Evolutionary conservation across 2,888 invertebrate genomes (phyloP), one percentile per base, ranked within the genome.

Genomic region (Phlogophora meticulosa): DNA sequence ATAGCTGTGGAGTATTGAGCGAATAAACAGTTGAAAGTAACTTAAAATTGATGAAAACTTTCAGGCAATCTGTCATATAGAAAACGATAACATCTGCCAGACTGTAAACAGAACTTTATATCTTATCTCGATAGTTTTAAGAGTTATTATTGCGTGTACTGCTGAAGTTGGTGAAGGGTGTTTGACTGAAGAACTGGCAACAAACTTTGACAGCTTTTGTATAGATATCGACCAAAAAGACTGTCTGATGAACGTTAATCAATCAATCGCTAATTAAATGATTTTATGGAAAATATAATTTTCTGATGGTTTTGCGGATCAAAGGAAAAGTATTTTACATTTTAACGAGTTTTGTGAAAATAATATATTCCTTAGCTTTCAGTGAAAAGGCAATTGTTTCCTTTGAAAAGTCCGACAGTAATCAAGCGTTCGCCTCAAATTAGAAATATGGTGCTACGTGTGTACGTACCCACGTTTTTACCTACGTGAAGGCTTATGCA

Each of bases 151-250:
- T 9, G 20, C 20, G 5, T 49, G n/a, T 46, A 34, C 11, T 49
- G 24, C 17, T 11, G 4, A 13, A 24, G 38, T 51, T 65, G 48
- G 49, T 34, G 59, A 77, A 71, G 72, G 73, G 73, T 81, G 59
- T 72, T 78, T 76, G 71, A 73, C 63, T 77, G 65, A 75, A 76
- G 69, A 85, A 84, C 72, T 80, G 66, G 69, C 51, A 80, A 78
- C 76, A 82, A 87, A 87, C 61, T 88, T 87, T 83, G 86, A 85
- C 87, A 85, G 82, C 81, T 84, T 85, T 85, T 85, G 82, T 86
- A 68, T 76, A 81, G 80, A 80, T 80, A 81, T 80, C 82, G 80
- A 79, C 71, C 53, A 71, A 75, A 75, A 78, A 78, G 78, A 81
- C 80, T 80, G 76, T 63, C 69, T 85, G 79, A 86, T 82, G 85